These are phyloP conservation scores for Orthonychiurus folsomi DNA, from an alignment of 2,888 invertebrate species.

Conservation along the genomic window DNA sequence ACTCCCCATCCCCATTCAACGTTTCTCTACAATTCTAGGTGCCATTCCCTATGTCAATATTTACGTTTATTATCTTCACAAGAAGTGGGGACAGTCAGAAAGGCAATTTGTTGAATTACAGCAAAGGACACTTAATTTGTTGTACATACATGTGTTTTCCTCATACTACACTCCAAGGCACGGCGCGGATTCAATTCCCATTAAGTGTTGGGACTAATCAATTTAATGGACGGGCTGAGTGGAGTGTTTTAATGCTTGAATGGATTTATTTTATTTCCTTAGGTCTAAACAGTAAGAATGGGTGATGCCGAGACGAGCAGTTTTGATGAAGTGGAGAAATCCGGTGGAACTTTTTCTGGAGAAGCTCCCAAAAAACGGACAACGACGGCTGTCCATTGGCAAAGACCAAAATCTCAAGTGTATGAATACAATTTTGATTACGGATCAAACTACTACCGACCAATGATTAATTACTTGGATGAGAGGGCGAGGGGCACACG, in stretches of 20 bases:
- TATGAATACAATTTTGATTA: conserved; percentile 67
- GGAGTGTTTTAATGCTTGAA: not conserved
- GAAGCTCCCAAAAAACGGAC: conserved; percentile 34
- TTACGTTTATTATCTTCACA: too few species aligned
- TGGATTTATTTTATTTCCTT: not conserved
- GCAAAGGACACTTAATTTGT: too few species aligned
- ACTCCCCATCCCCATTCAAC: too few species aligned
- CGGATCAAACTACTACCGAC: conserved; percentile 75
- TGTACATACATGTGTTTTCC: too few species aligned
- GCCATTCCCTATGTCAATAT: too few species aligned
- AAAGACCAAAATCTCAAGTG: conserved; percentile 33
- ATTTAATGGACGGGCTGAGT: not conserved
- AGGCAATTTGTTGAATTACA: too few species aligned
- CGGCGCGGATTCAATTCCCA: too few species aligned
- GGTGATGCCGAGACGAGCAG: conserved; percentile 22
- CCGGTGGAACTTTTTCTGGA: conserved; percentile 35
- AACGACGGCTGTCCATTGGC: conserved; percentile 38
- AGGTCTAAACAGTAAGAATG: conserved; percentile 21
- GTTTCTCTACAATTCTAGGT: too few species aligned
- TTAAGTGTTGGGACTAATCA: too few species aligned
- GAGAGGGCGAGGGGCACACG: conserved; percentile 31
- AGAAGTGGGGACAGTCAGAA: too few species aligned
- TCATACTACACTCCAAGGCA: too few species aligned
- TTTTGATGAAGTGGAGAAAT: conserved; percentile 11
- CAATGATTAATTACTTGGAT: conserved; percentile 76